phyloP scores from a whole-genome alignment of 2,888 invertebrate species.

The Lasioglossum oenotherae region DNA sequence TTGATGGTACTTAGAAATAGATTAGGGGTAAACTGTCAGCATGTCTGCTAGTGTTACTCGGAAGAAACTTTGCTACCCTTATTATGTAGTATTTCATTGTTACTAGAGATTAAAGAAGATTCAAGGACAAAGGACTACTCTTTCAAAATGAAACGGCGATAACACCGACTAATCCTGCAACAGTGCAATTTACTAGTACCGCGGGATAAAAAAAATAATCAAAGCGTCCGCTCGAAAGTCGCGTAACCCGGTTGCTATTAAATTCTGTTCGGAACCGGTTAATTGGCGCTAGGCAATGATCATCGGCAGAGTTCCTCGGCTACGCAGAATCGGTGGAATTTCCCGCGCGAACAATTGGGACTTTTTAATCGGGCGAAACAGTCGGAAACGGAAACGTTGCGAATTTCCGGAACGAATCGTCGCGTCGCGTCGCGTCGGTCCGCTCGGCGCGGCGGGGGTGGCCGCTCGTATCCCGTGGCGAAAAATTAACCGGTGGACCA shows the following conservation, averaged over 20 bases:
- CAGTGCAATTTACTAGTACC: neutral
- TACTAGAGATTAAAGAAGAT: neutral
- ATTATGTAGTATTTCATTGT: too few species aligned
- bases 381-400: neutral
- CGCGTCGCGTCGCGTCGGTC: neutral
- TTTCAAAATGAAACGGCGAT: neutral
- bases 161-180: neutral
- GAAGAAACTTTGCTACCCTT: neutral
- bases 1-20: neutral
- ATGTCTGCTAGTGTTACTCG: neutral
- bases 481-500: slow-evolving; percentile 52
- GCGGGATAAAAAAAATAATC: slow-evolving; percentile 22
- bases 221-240: slow-evolving; percentile 17
- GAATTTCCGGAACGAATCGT: slow-evolving; percentile 33
- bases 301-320: slow-evolving; percentile 30
- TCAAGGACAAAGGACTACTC: neutral
- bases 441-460: neutral
- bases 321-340: slow-evolving; percentile 31
- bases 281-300: slow-evolving; percentile 47
- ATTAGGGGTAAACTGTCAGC: neutral
- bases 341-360: slow-evolving; percentile 31
- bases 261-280: slow-evolving; percentile 34
- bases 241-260: slow-evolving; percentile 35
- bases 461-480: slow-evolving; percentile 3
- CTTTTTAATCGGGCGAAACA: slow-evolving; percentile 48